Percentiles rank a stretch among this genome's conserved stretches.
These are phyloP conservation scores for Corythaixoides concolor DNA, from an alignment of 2,113 vertebrate genomes.

Conservation along the genomic window DNA sequence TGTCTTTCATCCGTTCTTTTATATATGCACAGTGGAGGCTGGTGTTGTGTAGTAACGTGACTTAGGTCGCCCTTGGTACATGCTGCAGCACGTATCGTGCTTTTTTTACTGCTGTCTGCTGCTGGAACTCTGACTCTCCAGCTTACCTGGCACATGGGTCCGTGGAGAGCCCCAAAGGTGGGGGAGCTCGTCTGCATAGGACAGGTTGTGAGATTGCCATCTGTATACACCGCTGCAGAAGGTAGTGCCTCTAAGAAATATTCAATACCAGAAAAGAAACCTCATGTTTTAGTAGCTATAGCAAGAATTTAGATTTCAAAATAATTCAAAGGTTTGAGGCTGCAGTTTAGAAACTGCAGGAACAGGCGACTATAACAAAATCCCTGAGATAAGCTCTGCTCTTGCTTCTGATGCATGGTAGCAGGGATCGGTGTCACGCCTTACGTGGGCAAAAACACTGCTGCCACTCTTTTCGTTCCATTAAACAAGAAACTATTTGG, in stretches of 20 bases:
- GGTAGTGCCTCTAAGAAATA: not conserved
- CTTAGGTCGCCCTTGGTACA: rapidly evolving
- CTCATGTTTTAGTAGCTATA: not conserved
- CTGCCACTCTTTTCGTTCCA: not conserved
- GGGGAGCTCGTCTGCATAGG: not conserved
- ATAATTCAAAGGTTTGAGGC: not conserved
- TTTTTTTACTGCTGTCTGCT: not conserved
- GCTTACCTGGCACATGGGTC: not conserved
- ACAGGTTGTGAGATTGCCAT: not conserved
- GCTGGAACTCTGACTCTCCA: not conserved
- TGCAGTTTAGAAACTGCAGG: not conserved
- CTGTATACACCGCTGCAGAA: not conserved
- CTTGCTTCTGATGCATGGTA: not conserved
- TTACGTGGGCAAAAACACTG: not conserved
- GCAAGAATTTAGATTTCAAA: not conserved
- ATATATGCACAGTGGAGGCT: not conserved
- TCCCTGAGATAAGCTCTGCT: not conserved
- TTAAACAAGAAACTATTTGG: not conserved
- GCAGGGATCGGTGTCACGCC: not conserved
- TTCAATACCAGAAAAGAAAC: not conserved
- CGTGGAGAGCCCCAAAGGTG: not conserved
- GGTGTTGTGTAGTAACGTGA: not conserved
- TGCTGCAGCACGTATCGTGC: not conserved
- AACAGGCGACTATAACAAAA: not conserved
- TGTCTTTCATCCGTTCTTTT: not conserved